These are phyloP conservation scores for Falco rusticolus DNA, from an alignment of 2,797 vertebrate species.

Conservation along the genomic window DNA sequence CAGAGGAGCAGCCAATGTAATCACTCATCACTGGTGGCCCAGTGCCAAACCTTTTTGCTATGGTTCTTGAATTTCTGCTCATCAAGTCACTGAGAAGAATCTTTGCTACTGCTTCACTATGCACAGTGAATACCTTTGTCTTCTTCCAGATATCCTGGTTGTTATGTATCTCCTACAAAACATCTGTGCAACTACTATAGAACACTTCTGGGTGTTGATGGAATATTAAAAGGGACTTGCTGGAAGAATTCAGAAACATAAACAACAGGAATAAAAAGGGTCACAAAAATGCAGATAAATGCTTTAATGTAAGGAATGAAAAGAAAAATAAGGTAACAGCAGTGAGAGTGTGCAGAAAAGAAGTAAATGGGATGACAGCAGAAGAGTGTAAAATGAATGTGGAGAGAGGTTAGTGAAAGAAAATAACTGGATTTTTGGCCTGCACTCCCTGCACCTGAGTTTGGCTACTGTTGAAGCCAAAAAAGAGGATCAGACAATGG, in stretches of 20 bases:
- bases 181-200: neutral
- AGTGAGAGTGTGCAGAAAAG: neutral
- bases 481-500: neutral
- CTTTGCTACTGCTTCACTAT: neutral
- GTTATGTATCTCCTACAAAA: neutral
- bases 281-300: neutral
- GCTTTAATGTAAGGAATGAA: neutral
- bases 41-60: neutral
- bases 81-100: neutral
- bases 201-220: neutral
- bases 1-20: slow-evolving; percentile 8
- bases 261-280: neutral
- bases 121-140: neutral
- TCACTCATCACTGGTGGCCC: neutral
- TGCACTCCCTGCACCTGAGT: neutral
- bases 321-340: neutral
- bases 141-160: neutral
- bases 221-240: neutral
- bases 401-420: neutral
- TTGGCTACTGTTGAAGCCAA: neutral
- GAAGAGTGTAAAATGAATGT: neutral
- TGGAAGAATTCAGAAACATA: neutral
- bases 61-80: slow-evolving; percentile 9
- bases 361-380: neutral
- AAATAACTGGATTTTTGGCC: neutral